phyloP scores from a whole-genome alignment of 2,888 invertebrate species.

The Bugulina stolonifera region DNA sequence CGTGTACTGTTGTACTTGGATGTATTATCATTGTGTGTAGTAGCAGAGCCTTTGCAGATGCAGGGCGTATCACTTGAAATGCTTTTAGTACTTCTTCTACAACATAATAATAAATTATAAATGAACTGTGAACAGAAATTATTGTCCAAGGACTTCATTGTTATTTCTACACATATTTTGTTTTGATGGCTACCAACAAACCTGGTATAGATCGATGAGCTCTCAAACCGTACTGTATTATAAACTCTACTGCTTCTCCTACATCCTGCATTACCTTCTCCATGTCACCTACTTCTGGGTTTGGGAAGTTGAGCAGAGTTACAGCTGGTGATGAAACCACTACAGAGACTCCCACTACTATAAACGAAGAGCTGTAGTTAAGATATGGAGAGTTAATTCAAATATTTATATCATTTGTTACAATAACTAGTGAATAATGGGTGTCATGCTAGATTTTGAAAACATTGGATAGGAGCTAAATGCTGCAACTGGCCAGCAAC shows the following conservation, averaged over 20 bases:
- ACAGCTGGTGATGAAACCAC: not conserved
- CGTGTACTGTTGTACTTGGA: not conserved
- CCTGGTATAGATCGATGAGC: not conserved
- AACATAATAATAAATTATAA: not conserved
- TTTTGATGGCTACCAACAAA: no score
- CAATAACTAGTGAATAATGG: no score
- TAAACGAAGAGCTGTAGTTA: no score
- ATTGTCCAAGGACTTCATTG: no score
- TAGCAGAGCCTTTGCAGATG: not conserved
- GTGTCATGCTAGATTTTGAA: no score
- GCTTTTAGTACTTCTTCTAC: conserved; percentile 2
- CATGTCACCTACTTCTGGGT: not conserved
- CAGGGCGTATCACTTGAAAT: not conserved
- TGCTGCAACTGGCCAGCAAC: no score
- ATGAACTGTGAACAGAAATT: no score
- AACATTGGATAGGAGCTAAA: no score
- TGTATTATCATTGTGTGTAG: not conserved
- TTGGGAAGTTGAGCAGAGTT: not conserved
- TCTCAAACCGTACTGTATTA: not conserved
- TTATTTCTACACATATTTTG: no score
- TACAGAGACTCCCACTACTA: no score
- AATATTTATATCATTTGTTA: no score
- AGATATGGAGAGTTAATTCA: no score
- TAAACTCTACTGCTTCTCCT: conserved; percentile 11
- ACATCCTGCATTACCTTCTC: not conserved